Evolutionary conservation across 37 sponge, comb jelly and placozoan species (phyloP).

Genomic region (Aplysina aerophoba): DNA sequence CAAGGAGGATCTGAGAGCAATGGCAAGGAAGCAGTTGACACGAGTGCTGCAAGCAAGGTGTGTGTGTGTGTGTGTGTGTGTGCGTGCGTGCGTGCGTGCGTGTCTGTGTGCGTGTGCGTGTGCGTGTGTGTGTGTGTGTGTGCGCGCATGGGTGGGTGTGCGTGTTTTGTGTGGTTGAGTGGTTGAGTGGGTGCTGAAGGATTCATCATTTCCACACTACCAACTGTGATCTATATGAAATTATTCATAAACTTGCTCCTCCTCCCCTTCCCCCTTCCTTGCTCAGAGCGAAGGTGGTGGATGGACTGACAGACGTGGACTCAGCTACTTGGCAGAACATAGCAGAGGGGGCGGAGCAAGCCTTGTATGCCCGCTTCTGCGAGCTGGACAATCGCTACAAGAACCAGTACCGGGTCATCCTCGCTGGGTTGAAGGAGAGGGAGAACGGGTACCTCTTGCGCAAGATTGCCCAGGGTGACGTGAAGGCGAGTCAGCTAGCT

Average conservation of each 20-base stretch:
- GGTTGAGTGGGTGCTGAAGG: too few species aligned
- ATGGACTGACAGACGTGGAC: not conserved
- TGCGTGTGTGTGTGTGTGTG: too few species aligned
- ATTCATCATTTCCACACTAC: too few species aligned
- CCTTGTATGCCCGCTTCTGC: not conserved
- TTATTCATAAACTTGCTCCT: too few species aligned
- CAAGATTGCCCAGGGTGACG: not conserved
- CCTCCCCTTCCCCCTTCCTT: not conserved
- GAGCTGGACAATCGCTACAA: constrained; percentile 6
- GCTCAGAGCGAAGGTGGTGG: not conserved
- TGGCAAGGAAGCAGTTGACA: constrained; percentile 2
- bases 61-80: not conserved
- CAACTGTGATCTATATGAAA: too few species aligned
- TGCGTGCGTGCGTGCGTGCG: too few species aligned
- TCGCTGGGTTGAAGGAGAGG: constrained; percentile 3
- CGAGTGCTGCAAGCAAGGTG: not conserved
- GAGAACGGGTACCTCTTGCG: not conserved
- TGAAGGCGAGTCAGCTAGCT: not conserved
- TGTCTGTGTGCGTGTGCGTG: not conserved
- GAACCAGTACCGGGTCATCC: not conserved
- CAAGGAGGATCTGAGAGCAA: not conserved
- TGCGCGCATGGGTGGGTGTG: too few species aligned
- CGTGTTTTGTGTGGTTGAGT: too few species aligned
- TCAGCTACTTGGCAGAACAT: not conserved
- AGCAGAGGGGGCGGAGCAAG: not conserved